A percentile compares a stretch with the other conserved stretches of the same genome.
phyloP scores from a whole-genome alignment of 2,888 invertebrate species.

The Neelides folsomi region DNA sequence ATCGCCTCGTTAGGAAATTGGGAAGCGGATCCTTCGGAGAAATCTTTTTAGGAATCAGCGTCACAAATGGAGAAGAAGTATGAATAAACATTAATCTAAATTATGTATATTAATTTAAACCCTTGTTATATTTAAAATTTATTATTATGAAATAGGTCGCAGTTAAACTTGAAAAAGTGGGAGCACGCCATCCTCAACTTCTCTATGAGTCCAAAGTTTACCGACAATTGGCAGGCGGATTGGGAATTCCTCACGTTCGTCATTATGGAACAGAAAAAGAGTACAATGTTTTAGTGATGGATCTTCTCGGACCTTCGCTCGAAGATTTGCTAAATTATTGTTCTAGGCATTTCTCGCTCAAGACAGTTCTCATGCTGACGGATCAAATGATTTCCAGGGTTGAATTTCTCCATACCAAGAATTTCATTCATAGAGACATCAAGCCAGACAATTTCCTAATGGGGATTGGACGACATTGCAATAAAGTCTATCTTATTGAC shows the following conservation, averaged over 20 bases:
- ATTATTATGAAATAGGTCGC: constrained; percentile 60
- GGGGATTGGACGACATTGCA: constrained; percentile 96
- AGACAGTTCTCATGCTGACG: constrained; percentile 98
- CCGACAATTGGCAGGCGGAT: constrained; percentile 91
- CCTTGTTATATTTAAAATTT: not conserved
- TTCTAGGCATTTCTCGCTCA: constrained; percentile 94
- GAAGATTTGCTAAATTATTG: constrained; percentile 99
- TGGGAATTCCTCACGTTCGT: constrained; percentile 89
- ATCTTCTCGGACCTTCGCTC: constrained; percentile 88
- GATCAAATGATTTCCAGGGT: constrained; percentile 89
- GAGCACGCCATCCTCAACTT: constrained; percentile 94
- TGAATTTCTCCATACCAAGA: constrained; percentile 96
- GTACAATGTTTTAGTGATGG: constrained; percentile 98
- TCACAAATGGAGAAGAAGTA: constrained; percentile 71
- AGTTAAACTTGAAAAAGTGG: constrained; percentile 89
- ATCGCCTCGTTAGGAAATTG: constrained; percentile 88
- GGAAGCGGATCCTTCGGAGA: constrained; percentile 99
- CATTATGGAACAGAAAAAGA: constrained; percentile 89
- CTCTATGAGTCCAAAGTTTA: constrained; percentile 97
- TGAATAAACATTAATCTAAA: constrained; percentile 36
- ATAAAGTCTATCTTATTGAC: constrained; percentile 95
- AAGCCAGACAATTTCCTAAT: constrained; percentile 96
- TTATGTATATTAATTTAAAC: not conserved
- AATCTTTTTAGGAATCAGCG: constrained; percentile 88
- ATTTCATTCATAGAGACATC: constrained; percentile 97